phyloP scores from a whole-genome alignment of 2,113 vertebrate species.

The Okapia johnstoni region DNA sequence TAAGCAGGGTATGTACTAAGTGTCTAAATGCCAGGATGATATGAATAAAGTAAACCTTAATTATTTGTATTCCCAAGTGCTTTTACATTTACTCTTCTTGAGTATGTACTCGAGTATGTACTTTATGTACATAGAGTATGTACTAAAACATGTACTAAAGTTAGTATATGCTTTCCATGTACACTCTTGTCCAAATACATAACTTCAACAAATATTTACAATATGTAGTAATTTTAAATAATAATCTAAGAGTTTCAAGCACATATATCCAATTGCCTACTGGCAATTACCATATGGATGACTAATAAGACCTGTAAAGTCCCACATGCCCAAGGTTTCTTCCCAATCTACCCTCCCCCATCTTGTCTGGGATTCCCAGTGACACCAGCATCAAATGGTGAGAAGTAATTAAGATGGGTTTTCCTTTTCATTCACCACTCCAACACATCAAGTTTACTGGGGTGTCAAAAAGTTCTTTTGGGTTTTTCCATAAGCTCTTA shows the following conservation, averaged over 20 bases:
- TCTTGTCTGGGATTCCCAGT: not conserved
- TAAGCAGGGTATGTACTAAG: not conserved
- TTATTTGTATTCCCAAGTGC: not conserved
- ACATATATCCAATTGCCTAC: not conserved
- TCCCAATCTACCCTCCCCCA: not conserved
- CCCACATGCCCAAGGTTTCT: not conserved
- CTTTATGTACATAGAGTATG: not conserved
- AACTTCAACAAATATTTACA: not conserved
- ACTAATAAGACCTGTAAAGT: not conserved
- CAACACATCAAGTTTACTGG: not conserved
- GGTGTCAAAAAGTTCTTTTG: not conserved
- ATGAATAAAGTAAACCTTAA: not conserved
- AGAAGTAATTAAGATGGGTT: not conserved
- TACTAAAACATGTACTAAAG: not conserved
- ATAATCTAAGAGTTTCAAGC: not conserved
- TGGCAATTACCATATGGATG: not conserved
- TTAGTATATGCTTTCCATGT: not conserved
- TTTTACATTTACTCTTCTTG: not conserved
- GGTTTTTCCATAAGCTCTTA: not conserved
- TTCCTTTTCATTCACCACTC: not conserved
- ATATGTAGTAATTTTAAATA: not conserved
- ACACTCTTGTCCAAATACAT: not conserved
- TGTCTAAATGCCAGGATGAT: not conserved
- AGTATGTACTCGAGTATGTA: not conserved
- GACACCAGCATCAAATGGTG: not conserved